These are phyloP conservation scores for Epiblema foenella DNA, from an alignment of 2,888 invertebrate species.

Conservation along the genomic window DNA sequence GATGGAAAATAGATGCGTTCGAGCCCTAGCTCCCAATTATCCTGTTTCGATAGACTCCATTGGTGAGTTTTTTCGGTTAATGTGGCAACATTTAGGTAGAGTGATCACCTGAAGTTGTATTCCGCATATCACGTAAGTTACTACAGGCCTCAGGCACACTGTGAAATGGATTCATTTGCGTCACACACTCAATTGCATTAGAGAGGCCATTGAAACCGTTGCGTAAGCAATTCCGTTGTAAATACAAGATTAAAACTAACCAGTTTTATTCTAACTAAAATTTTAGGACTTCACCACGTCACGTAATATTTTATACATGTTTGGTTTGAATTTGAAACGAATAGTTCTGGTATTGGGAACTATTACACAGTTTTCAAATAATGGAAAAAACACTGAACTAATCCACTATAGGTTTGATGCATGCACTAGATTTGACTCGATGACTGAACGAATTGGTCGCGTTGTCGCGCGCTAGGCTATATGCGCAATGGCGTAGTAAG, in stretches of 20 bases:
- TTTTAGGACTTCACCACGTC: neutral
- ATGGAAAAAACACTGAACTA: neutral
- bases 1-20: slow-evolving; percentile 35
- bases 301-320: slow-evolving; percentile 6
- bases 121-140: slow-evolving; percentile 17
- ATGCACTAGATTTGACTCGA: slow-evolving; percentile 3
- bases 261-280: slow-evolving; percentile 39
- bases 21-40: slow-evolving; percentile 3
- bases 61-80: slow-evolving; percentile 26
- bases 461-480: neutral
- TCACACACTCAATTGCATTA: slow-evolving; percentile 67
- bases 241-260: slow-evolving; percentile 45
- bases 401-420: slow-evolving; percentile 24
- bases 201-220: slow-evolving; percentile 63
- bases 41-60: slow-evolving; percentile 13
- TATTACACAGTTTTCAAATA: slow-evolving; percentile 7
- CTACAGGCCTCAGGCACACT: slow-evolving; percentile 36
- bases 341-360: neutral
- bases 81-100: neutral
- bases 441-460: neutral
- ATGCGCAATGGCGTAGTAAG: neutral
- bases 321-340: slow-evolving; percentile 2
- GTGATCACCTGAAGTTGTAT: slow-evolving; percentile 6
- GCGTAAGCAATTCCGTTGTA: slow-evolving; percentile 51
- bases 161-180: slow-evolving; percentile 63